Percentiles rank a stretch among this genome's conserved stretches.
phyloP scores from a whole-genome alignment of 2,888 invertebrate genomes.

The Leptopilina syphax region DNA sequence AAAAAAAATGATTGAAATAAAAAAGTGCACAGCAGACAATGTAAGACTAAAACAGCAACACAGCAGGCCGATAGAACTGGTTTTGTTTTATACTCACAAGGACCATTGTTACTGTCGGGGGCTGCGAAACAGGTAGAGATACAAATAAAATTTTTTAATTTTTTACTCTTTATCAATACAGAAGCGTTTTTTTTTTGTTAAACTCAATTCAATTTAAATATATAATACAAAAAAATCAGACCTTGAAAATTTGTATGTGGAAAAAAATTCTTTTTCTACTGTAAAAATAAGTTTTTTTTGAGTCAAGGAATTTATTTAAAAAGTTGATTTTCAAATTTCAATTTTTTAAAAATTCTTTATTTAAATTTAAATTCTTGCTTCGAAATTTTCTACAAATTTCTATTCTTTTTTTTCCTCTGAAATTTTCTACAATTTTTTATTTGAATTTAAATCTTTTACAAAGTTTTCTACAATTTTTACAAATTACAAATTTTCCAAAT shows the following conservation, averaged over 20 bases:
- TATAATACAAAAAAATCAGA: constrained; percentile 2
- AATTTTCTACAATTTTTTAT: no score
- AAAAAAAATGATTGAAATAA: not conserved
- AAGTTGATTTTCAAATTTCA: no score
- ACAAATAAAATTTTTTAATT: constrained; percentile 73
- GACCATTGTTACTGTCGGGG: constrained; percentile 90
- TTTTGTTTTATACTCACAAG: constrained; percentile 86
- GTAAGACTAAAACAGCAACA: constrained; percentile 66
- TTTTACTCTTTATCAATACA: constrained; percentile 50
- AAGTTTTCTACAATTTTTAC: no score
- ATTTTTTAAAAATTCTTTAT: no score
- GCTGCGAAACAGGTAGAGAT: constrained; percentile 84
- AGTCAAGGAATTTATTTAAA: no score
- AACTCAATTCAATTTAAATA: constrained; percentile 20
- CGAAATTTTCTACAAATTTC: no score
- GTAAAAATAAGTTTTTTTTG: no score
- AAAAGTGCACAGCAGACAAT: constrained; percentile 27
- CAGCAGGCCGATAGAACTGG: constrained; percentile 74
- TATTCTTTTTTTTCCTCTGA: no score
- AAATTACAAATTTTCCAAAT: no score
- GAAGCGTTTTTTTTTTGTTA: constrained; percentile 49
- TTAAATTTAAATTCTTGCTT: no score
- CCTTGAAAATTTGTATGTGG: not conserved
- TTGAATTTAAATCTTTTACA: no score
- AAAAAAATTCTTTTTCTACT: not conserved